Conservation (phyloP, 1,140 invertebrate species). For the Diachasmimorpha longicaudata region DNA sequence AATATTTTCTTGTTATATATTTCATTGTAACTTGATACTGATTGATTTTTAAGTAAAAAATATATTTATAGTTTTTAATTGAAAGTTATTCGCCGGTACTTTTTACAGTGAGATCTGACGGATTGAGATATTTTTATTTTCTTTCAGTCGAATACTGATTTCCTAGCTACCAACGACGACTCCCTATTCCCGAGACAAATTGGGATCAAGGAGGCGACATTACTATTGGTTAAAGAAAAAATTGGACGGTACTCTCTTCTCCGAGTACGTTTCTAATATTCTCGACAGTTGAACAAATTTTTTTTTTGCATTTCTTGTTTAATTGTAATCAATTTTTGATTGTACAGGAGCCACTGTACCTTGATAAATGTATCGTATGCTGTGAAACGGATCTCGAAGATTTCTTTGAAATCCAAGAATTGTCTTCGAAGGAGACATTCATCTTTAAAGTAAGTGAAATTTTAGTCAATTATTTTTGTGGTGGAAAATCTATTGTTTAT, state of each 20-base stretch:
- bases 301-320: no score
- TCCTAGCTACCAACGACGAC: conserved; percentile 55
- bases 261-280: conserved; percentile 64
- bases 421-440: conserved; percentile 90
- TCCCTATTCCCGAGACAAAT: conserved; percentile 69
- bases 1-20: no score
- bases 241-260: conserved; percentile 84
- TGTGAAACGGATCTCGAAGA: conserved; percentile 88
- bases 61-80: no score
- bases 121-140: neutral
- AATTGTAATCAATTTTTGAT: neutral
- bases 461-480: no score
- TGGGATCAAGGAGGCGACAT: conserved; percentile 83
- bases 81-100: no score
- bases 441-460: conserved; percentile 82
- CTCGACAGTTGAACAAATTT: no score
- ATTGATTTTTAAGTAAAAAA: no score
- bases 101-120: no score
- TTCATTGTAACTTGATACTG: no score
- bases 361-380: conserved; percentile 89
- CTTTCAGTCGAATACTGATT: conserved; percentile 63
- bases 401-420: conserved; percentile 94
- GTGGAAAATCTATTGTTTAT: no score
- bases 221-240: conserved; percentile 89
- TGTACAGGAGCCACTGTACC: conserved; percentile 80